A percentile compares a stretch with the other conserved stretches of the same genome.
These are phyloP conservation scores for Brachypalpus laphriformis DNA, from an alignment of 2,888 invertebrate genomes.

Conservation along the genomic window DNA sequence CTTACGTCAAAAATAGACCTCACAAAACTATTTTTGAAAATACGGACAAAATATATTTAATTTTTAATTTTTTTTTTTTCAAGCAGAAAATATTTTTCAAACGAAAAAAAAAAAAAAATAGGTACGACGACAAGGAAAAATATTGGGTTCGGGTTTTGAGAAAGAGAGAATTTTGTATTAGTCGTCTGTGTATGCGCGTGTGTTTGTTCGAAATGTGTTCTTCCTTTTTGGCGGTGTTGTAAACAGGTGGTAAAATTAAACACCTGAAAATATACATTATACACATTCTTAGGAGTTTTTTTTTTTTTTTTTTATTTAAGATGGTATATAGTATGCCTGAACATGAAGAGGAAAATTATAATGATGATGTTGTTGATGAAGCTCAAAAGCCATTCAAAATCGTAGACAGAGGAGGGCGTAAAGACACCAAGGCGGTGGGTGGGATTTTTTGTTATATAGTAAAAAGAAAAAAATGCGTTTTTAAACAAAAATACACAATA, in stretches of 20 bases:
- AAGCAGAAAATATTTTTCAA: constrained; percentile 50
- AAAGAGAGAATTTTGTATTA: constrained; percentile 12
- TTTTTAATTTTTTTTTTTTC: constrained; percentile 41
- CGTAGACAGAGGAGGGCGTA: not conserved
- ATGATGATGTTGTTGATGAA: constrained; percentile 36
- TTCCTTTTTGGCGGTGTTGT: constrained; percentile 60
- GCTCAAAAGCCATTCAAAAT: constrained; percentile 22
- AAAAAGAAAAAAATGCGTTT: constrained; percentile 31
- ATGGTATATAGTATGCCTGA: not conserved
- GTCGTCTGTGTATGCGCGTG: not conserved
- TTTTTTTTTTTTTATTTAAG: not conserved
- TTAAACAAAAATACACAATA: constrained; percentile 19
- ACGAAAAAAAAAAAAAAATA: constrained; percentile 19
- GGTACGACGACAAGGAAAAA: not conserved
- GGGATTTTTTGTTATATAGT: not conserved
- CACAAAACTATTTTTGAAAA: constrained; percentile 71
- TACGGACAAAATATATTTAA: constrained; percentile 56
- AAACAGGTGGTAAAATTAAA: constrained; percentile 73
- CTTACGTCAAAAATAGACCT: constrained; percentile 64
- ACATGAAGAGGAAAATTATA: constrained; percentile 16
- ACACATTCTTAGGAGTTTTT: constrained; percentile 47
- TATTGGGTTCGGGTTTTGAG: constrained; percentile 12
- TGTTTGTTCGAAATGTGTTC: constrained; percentile 30
- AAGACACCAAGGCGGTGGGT: not conserved
- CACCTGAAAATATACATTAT: constrained; percentile 66